Evolutionary conservation across 2,888 invertebrate species (phyloP), one percentile per base, ranked within the genome.

Genomic region (Drosophila tripunctata): DNA sequence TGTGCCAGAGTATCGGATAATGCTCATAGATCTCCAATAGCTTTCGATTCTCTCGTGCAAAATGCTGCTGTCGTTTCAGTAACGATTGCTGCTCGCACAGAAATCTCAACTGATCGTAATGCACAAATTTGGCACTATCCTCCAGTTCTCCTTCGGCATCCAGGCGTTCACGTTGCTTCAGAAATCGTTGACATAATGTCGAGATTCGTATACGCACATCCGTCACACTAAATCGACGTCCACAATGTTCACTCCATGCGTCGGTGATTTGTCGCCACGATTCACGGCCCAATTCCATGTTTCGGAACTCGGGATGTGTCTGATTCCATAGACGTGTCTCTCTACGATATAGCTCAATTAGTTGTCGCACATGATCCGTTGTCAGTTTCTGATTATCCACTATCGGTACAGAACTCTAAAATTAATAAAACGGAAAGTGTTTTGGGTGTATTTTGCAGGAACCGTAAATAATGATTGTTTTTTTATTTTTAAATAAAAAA

Each of bases 1-100:
- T 75, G 44, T 89, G 89, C 89, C 89, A 89, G 1, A 89, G 78
- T 0, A 88, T 55, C 1, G 90, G 89, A 62, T 88, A 89, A 14
- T 83, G 73, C 19, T 85, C 75, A 31, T 88, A 90, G 21, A 88
- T 70, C 56, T 88, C 83, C 14, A 89, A 22, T 3, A 89, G 60
- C 8, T 88, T 84, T 4, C 69, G 67, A 41, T 89, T 89, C 71
- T 89, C 88, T 1, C 74, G 72, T 0, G 80, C 72, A 8, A 75
- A 75, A 17, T 87, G 73, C 31, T 78, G 66, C 15, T 87, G 86
- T 0, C 89, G 76, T 41, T 76, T 80, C 2, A 85, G 67, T 38
- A 88, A 58, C 17, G 85, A 69, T 48, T 89, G 88, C 67, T 89
- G 88, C 7, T 83, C 74, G 36, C 87, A 82, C 0, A 89, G 52